Percentiles rank a stretch among this genome's conserved stretches.
Conservation (phyloP, 2,113 vertebrate species). For the Alaudala cheleensis region DNA sequence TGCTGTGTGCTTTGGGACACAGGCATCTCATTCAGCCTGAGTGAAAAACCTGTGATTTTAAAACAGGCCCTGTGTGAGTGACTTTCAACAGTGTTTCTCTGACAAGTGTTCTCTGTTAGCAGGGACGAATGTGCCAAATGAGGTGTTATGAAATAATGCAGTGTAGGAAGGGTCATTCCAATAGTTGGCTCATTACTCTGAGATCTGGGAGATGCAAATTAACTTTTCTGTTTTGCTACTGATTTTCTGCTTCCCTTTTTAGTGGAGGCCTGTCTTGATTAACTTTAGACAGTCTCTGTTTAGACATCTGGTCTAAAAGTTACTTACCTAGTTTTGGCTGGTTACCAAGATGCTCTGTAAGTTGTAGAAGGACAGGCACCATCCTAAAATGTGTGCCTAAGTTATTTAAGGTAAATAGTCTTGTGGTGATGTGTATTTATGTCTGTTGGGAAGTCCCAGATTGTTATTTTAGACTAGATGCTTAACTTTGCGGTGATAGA, state of each 20-base stretch:
- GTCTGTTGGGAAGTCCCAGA: neutral
- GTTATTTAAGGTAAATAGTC: neutral
- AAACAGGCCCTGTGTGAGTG: neutral
- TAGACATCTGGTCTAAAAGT: neutral
- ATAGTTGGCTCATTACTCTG: neutral
- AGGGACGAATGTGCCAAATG: neutral
- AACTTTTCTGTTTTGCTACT: neutral
- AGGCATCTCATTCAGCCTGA: neutral
- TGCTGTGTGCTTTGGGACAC: neutral
- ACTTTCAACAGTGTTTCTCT: neutral
- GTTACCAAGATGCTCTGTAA: neutral
- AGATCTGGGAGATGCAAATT: neutral
- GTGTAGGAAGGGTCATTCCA: neutral
- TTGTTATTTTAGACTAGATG: neutral
- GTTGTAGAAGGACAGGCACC: neutral
- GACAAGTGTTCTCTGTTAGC: neutral
- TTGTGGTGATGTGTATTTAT: neutral
- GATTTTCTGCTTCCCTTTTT: neutral
- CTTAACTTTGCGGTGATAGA: neutral
- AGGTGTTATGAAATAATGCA: rapidly evolving
- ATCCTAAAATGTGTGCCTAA: neutral
- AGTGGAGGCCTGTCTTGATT: neutral
- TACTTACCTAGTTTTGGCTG: neutral
- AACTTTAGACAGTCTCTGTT: neutral
- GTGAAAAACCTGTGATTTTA: neutral